These are phyloP conservation scores for Macrobrachium rosenbergii DNA, from an alignment of 1,140 invertebrate species.

Conservation along the genomic window DNA sequence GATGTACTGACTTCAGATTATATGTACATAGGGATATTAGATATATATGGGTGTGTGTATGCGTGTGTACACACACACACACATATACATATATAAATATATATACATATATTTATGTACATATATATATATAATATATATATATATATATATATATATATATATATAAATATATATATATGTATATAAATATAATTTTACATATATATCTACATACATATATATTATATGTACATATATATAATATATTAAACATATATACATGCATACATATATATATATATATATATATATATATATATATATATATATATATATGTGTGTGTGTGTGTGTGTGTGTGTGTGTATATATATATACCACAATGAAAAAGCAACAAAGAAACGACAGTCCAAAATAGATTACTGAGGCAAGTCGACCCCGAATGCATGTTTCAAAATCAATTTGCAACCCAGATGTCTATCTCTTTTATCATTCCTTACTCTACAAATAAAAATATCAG, in stretches of 20 bases:
- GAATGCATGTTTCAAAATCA: no score
- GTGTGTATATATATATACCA: no score
- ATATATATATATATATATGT: not conserved
- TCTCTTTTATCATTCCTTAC: no score
- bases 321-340: no score
- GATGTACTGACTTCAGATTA: no score
- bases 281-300: not conserved
- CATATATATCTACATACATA: conserved; percentile 4
- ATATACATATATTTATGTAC: conserved; percentile 4
- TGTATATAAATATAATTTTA: not conserved
- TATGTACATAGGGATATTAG: no score
- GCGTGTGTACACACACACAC: not conserved
- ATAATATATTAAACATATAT: not conserved
- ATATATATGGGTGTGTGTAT: not conserved
- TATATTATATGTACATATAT: not conserved
- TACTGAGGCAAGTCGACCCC: no score
- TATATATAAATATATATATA: conserved; percentile 15
- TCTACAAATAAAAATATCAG: no score
- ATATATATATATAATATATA: not conserved
- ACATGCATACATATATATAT: not conserved
- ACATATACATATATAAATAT: not conserved
- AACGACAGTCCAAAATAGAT: no score
- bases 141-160: not conserved
- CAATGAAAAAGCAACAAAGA: no score
- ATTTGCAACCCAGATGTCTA: no score